Base-by-base conservation (phyloP, 2,888 invertebrate genomes). In the Unio delphinus region DNA sequence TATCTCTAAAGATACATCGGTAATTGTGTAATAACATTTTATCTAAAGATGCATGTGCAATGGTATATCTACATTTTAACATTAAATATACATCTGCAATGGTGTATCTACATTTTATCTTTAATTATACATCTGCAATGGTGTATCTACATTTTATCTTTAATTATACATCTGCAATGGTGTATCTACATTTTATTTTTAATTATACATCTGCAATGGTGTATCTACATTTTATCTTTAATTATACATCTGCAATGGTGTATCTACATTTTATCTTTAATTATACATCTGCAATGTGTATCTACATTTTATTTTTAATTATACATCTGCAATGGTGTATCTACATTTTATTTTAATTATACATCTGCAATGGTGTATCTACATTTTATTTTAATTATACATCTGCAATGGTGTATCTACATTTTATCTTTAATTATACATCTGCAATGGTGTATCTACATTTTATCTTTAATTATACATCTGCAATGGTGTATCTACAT, bases 251-350 rank as follows among this genome's bases (percentile, higher is more conserved):
- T n/a, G 62, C 62, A 11, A 26, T 62, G 30, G 62, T 28, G n/a
- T 28, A 62, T n/a, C 62, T 30, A 23, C 23, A 23, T 23, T 23
- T 23, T 23, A 23, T 23, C 23, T 23, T 23, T 23, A 23, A 23
- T 23, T 5, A 28, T 64, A 58, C 20, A 65, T 23, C 30, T 23
- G 55, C n/a, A 26, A 28, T 60, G n/a, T 34, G 15, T 57, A 26
- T 15, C 26, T 59, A 55, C 45, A 45, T 45, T 11, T 45, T 11
- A 17, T 23, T 62, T 26, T 11, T 28, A 30, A 28, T 18, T 18
- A 62, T 62, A 28, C 11, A 26, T 28, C 34, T n/a, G 62, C 62
- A 11, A 26, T 62, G 30, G 62, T 28, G n/a, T 28, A 62, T n/a
- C 62, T 30, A 23, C 23, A 23, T 23, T 23, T 23, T 23, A 23